Evolutionary conservation across 2,888 invertebrate genomes (phyloP).

Genomic region (Gortyna flavago): DNA sequence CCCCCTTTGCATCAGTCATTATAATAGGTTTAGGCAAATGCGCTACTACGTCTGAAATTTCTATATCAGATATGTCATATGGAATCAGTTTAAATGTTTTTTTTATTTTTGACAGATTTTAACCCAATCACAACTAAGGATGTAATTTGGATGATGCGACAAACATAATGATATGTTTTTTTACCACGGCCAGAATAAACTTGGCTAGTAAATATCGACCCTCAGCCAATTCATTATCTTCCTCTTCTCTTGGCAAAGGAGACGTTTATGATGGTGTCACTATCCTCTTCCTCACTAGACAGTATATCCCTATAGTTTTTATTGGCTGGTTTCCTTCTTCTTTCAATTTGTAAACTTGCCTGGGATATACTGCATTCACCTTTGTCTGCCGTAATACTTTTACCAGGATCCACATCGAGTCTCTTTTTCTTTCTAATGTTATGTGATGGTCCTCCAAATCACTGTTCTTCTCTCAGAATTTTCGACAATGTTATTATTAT

Average conservation of each 20-base stretch:
- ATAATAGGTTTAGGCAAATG: no score
- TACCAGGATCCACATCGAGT: slow-evolving; percentile 7
- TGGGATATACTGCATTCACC: slow-evolving; percentile 1
- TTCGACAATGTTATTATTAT: no score
- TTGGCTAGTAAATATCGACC: background rate
- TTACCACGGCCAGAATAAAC: slow-evolving; percentile 1
- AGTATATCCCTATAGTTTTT: background rate
- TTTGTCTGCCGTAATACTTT: slow-evolving; percentile 3
- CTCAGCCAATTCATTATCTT: slow-evolving; percentile 3
- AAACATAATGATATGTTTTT: background rate
- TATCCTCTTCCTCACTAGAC: background rate
- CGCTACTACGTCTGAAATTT: no score
- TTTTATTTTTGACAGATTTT: background rate
- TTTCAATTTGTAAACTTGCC: background rate
- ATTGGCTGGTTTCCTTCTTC: background rate
- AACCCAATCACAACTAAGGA: background rate
- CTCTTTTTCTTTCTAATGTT: slow-evolving; percentile 3
- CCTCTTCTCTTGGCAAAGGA: slow-evolving; percentile 2
- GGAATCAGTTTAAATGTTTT: background rate
- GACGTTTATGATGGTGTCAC: background rate
- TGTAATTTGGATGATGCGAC: background rate
- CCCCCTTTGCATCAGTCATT: no score
- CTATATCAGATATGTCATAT: no score
- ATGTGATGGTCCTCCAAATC: slow-evolving; percentile 1
- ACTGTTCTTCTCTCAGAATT: background rate